Evolutionary conservation across 2,797 vertebrate genomes (phyloP).

Genomic region (Hippopotamyrus pictus): DNA sequence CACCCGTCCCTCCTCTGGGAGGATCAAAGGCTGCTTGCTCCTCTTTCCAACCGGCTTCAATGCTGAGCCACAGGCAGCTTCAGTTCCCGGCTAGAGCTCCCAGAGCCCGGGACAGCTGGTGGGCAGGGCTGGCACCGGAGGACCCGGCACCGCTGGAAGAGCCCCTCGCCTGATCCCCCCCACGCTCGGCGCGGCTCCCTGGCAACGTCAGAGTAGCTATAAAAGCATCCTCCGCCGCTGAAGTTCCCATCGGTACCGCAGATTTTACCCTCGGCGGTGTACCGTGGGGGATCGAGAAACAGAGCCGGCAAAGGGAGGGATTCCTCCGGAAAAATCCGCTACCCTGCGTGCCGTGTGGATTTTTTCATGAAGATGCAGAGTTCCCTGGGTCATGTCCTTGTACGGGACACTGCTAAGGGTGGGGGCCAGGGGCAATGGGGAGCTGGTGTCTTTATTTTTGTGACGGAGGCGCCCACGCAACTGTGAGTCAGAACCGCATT

Average conservation of each 20-base stretch:
- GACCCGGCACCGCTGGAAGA: neutral
- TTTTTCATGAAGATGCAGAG: neutral
- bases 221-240: constrained; percentile 43
- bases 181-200: neutral
- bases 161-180: neutral
- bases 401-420: neutral
- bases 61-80: constrained; percentile 30
- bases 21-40: neutral
- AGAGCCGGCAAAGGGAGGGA: neutral
- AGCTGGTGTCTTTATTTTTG: neutral
- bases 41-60: neutral
- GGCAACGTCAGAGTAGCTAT: neutral
- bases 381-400: neutral
- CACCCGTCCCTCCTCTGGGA: neutral
- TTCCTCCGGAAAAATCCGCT: neutral
- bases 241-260: constrained; percentile 68
- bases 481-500: neutral
- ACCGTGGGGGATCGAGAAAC: neutral
- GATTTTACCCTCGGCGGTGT: constrained; percentile 63
- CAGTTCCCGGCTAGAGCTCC: constrained; percentile 59
- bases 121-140: neutral
- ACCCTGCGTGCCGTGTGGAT: neutral
- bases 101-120: neutral
- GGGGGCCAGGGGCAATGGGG: neutral
- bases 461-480: neutral